Evolutionary conservation across 2,797 vertebrate species (phyloP), one percentile per base, ranked within the genome.

Genomic region (Chiloscyllium punctatum): DNA sequence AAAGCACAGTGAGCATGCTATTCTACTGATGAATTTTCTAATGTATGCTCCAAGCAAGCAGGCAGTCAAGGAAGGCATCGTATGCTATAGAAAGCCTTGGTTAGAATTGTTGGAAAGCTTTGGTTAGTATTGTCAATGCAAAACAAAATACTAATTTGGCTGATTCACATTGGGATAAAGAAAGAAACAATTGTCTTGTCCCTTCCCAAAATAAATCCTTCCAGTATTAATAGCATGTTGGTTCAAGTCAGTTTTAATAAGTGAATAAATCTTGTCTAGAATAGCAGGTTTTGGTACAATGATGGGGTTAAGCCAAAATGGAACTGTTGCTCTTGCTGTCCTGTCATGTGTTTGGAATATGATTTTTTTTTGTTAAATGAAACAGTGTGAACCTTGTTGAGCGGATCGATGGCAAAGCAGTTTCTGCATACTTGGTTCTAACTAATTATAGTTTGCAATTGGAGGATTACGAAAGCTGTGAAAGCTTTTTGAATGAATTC

Each of bases 321-420:
- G 21, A 92, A 68, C 8, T 25, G 18, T 37, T 37, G 2, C 37
- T 92, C 6, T 9, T 69, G n/a, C 62, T 23, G 7, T 42, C 21
- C 42, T 69, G 90, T 69, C 90, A 92, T 92, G 90, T 37, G 68
- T 37, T 92, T 37, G 7, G 7, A 23, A 7, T 48, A 48, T 84
- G 37, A 84, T 48, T 42, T 25, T 84, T 48, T 62, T 62, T 62
- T 57, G 53, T 84, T 48, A 84, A 48, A 21, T 42, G n/a, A 92
- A 69, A 92, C 90, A 92, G n/a, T 92, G 90, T 27, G 13, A 42
- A 69, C 66, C 66, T 92, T 92, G 90, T 92, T 42, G 66, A 92
- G 66, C 91, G 23, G 66, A 69, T 62, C 69, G n/a, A n/a, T 92
- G 62, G 90, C 66, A 42, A 92, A 92, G 66, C n/a, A 69, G 66